phyloP scores from a whole-genome alignment of 1,140 invertebrate genomes.

The Drosophila ogumai region DNA sequence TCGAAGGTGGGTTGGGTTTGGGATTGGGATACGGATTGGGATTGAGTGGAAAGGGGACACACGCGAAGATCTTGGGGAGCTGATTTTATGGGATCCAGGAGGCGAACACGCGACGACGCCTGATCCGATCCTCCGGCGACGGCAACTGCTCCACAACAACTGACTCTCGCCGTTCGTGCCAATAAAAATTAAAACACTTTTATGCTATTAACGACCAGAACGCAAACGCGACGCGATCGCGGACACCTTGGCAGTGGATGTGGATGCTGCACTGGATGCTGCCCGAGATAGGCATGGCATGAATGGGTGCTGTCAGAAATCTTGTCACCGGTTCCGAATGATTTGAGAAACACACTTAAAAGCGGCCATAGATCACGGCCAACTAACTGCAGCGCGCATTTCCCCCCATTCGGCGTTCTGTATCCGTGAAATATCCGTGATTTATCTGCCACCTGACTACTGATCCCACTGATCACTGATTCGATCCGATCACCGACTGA shows the following conservation, averaged over 20 bases:
- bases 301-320: slow-evolving; percentile 55
- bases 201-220: slow-evolving; percentile 77
- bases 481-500: slow-evolving; percentile 14
- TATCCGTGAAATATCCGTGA: slow-evolving; percentile 8
- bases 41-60: slow-evolving; percentile 41
- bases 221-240: slow-evolving; percentile 54
- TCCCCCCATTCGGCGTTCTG: slow-evolving; percentile 23
- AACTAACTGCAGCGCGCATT: slow-evolving; percentile 5
- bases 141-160: slow-evolving; percentile 59
- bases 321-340: slow-evolving; percentile 21
- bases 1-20: slow-evolving; percentile 1
- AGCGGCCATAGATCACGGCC: slow-evolving; percentile 43
- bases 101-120: slow-evolving; percentile 55
- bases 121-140: slow-evolving; percentile 71
- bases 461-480: slow-evolving; percentile 19
- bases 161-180: slow-evolving; percentile 71
- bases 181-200: slow-evolving; percentile 83
- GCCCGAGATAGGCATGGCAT: slow-evolving; percentile 25
- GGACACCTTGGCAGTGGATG: slow-evolving; percentile 50
- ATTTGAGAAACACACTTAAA: slow-evolving; percentile 46
- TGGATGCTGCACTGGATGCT: slow-evolving; percentile 27
- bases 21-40: slow-evolving; percentile 5
- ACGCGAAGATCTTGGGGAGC: slow-evolving; percentile 63
- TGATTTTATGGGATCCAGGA: slow-evolving; percentile 69
- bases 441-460: slow-evolving; percentile 18